Evolutionary conservation across 2,888 invertebrate species (phyloP).

Genomic region (Oscheius sp.): DNA sequence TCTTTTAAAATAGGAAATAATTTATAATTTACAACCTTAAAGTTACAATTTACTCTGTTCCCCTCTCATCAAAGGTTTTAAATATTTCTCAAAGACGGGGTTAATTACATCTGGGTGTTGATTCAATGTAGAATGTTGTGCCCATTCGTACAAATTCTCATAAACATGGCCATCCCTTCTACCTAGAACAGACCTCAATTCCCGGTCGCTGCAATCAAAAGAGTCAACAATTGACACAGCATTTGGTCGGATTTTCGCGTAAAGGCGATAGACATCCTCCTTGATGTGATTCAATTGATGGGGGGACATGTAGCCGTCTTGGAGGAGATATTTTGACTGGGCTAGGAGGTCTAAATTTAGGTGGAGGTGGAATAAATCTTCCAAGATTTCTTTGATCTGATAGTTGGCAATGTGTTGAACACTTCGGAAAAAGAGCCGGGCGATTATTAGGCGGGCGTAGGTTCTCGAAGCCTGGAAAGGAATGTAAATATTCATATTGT

Average conservation of each 20-base stretch:
- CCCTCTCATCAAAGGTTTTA: conserved; percentile 59
- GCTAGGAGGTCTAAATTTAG: conserved; percentile 45
- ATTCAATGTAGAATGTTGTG: conserved; percentile 63
- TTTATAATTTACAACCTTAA: no score
- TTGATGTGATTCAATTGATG: conserved; percentile 40
- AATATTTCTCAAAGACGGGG: conserved; percentile 52
- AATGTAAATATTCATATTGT: no score
- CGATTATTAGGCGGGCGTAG: conserved; percentile 50
- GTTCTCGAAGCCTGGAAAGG: conserved; percentile 49
- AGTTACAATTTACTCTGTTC: conserved; percentile 38
- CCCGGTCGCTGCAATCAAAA: conserved; percentile 80
- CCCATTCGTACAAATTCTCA: conserved; percentile 74
- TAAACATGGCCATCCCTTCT: conserved; percentile 74
- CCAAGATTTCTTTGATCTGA: conserved; percentile 79
- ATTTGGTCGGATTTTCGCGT: conserved; percentile 81
- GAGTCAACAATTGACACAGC: conserved; percentile 91
- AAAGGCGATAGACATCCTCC: conserved; percentile 43
- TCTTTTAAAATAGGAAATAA: no score
- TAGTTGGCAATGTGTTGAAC: conserved; percentile 35
- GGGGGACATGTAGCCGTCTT: conserved; percentile 42
- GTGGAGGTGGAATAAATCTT: conserved; percentile 83
- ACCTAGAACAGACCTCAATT: conserved; percentile 74
- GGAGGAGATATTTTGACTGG: conserved; percentile 32
- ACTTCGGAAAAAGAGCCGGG: conserved; percentile 41
- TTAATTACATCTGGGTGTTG: conserved; percentile 34